A percentile compares a stretch with the other conserved stretches of the same genome.
phyloP scores from a whole-genome alignment of 2,797 vertebrate genomes.

The Syngnathus rostellatus region DNA sequence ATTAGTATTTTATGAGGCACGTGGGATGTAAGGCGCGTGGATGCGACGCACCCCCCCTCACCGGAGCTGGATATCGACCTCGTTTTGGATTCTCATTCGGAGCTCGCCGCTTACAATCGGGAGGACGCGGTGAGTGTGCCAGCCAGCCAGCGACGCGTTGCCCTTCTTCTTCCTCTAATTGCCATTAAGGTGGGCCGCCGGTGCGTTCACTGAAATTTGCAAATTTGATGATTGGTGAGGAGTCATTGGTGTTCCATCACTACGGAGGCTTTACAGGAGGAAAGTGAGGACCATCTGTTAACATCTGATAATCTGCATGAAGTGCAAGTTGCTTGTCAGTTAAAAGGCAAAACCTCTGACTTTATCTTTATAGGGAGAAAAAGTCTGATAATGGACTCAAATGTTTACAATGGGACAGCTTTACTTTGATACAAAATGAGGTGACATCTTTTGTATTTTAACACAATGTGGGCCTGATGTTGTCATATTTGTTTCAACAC shows the following conservation, averaged over 20 bases:
- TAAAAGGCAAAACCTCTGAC: neutral
- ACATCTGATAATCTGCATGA: neutral
- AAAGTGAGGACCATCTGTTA: neutral
- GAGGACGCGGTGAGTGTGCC: conserved; percentile 4
- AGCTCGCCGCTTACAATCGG: neutral
- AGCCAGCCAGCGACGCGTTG: neutral
- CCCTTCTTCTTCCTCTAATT: neutral
- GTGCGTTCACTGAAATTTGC: neutral
- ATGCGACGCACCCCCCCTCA: neutral
- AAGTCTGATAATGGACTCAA: neutral
- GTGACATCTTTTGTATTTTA: neutral
- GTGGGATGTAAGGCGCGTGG: conserved; percentile 48
- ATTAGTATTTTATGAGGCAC: neutral
- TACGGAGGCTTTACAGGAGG: neutral
- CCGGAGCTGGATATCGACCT: neutral
- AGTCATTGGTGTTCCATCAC: neutral
- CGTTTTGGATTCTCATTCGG: neutral
- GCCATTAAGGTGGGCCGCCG: neutral
- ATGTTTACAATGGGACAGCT: neutral
- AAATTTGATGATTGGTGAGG: neutral
- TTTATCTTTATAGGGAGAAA: too few species aligned
- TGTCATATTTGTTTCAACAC: too few species aligned
- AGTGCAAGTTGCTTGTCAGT: neutral
- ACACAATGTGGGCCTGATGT: too few species aligned
- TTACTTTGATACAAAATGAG: neutral